phyloP scores from a whole-genome alignment of 2,797 vertebrate genomes.

The Onychomys leucogaster region DNA sequence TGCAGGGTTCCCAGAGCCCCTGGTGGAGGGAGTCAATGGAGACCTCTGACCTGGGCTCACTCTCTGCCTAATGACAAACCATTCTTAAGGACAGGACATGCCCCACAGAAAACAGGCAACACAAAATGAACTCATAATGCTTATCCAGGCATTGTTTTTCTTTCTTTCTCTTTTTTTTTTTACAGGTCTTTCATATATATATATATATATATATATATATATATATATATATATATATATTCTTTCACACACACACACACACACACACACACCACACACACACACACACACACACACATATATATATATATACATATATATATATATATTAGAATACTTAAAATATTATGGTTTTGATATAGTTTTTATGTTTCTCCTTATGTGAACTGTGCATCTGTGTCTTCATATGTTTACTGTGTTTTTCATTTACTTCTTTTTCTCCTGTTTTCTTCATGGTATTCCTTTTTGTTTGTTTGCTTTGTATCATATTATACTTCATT shows the following conservation, averaged over 20 bases:
- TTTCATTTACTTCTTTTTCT: background rate
- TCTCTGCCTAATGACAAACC: background rate
- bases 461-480: background rate
- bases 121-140: background rate
- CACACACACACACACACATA: too few relatives aligned
- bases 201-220: too few relatives aligned
- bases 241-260: too few relatives aligned
- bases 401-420: background rate
- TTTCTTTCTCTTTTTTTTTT: background rate
- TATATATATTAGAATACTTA: too few relatives aligned
- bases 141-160: too few relatives aligned
- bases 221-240: too few relatives aligned
- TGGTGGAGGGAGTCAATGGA: background rate
- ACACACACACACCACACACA: too few relatives aligned
- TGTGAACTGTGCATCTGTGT: background rate
- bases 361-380: too few relatives aligned
- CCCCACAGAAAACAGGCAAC: too few relatives aligned
- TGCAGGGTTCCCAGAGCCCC: fast-evolving
- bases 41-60: background rate
- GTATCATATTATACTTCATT: background rate
- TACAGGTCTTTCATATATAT: background rate
- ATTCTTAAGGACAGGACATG: background rate
- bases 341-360: background rate
- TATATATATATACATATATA: too few relatives aligned
- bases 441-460: background rate